A percentile compares a stretch with the other conserved stretches of the same genome.
Evolutionary conservation across 2,797 vertebrate genomes (phyloP).

Genomic region (Botia almorhae): DNA sequence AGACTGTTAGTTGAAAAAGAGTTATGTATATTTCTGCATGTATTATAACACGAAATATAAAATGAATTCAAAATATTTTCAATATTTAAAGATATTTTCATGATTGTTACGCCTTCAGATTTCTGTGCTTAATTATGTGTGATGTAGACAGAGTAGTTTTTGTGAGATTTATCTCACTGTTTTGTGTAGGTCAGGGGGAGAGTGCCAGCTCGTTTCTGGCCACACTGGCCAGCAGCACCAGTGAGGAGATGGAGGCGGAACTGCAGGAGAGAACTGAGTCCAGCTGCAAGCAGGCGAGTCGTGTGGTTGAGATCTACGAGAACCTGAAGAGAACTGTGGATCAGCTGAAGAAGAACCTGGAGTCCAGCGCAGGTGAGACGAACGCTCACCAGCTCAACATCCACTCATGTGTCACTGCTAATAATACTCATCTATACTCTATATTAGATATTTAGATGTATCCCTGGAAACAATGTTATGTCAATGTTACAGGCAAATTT

Average conservation of each 20-base stretch:
- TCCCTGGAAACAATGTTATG: no score
- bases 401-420: neutral
- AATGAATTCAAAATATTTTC: no score
- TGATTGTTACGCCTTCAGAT: no score
- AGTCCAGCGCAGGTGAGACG: conserved; percentile 63
- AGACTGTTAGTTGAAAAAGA: no score
- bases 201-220: conserved; percentile 90
- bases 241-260: conserved; percentile 95
- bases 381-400: neutral
- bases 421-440: neutral
- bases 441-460: neutral
- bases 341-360: conserved; percentile 72
- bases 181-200: conserved; percentile 76
- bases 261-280: conserved; percentile 93
- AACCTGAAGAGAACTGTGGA: conserved; percentile 80
- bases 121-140: no score
- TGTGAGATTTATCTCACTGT: neutral
- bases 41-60: no score
- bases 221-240: conserved; percentile 93
- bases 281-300: conserved; percentile 86
- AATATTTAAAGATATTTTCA: no score
- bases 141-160: no score
- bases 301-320: conserved; percentile 88
- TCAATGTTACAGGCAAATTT: no score
- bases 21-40: no score